Percentiles rank a stretch among this genome's conserved stretches.
Conservation (phyloP, 2,888 invertebrate genomes). For the Philereme transversata region DNA sequence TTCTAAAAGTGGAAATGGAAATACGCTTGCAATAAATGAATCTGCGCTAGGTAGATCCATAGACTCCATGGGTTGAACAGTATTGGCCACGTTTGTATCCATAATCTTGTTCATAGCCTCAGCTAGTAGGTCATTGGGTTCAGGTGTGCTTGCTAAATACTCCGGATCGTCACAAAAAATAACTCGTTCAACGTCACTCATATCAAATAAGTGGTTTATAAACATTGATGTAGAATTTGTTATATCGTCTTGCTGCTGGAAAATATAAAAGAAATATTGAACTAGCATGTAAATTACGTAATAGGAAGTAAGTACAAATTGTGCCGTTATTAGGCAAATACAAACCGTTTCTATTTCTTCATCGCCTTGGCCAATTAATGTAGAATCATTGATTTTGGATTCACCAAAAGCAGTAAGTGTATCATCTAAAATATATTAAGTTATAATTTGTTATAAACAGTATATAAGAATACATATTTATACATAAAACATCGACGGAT, state of each 20-base stretch:
- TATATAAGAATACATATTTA: too few species aligned
- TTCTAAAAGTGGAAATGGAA: constrained; percentile 17
- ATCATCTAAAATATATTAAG: constrained; percentile 33
- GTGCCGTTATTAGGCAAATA: neutral
- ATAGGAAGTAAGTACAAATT: neutral
- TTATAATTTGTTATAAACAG: neutral
- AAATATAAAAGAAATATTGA: constrained; percentile 29
- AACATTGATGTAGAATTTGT: constrained; percentile 66
- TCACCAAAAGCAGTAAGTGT: constrained; percentile 21
- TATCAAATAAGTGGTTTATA: constrained; percentile 70
- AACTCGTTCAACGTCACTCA: constrained; percentile 66
- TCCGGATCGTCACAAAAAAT: constrained; percentile 48
- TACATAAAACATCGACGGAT: neutral
- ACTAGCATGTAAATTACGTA: neutral
- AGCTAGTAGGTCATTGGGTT: constrained; percentile 45
- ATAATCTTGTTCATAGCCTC: constrained; percentile 57
- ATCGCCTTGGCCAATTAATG: constrained; percentile 73
- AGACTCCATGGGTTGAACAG: constrained; percentile 44
- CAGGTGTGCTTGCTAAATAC: constrained; percentile 38
- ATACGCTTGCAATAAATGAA: constrained; percentile 9
- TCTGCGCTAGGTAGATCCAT: constrained; percentile 10
- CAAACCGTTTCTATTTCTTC: constrained; percentile 62
- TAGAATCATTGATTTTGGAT: constrained; percentile 43
- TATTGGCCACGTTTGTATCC: constrained; percentile 53
- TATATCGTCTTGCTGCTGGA: constrained; percentile 52